Base-by-base conservation (phyloP, 2,888 invertebrate species). In the Spatulosminthurus flaviceps region DNA sequence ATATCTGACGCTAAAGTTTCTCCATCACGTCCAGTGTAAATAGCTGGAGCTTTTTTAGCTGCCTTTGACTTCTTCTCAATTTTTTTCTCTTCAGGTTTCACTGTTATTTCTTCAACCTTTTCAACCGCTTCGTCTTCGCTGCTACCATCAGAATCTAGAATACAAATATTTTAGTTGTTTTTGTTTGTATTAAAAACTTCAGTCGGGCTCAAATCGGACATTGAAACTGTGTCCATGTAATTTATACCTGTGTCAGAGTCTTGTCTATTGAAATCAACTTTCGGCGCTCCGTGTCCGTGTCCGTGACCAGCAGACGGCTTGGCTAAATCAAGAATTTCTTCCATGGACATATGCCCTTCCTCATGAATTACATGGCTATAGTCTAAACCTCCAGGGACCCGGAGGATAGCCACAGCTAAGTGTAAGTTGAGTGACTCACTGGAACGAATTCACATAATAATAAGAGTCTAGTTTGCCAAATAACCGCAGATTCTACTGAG, bases 341-440 rank as follows among this genome's bases (percentile, higher is more conserved):
- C 51, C 51, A 51, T 51, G 5, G 51, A 51, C 51, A 51, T 51
- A 72, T 85, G 84, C 71, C 86, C 87, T 72, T 87, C 86, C 66
- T 87, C 88, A 76, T 87, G 88, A 26, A 89, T 86, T 11, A 88
- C 84, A 61, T 88, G 87, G 1, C 90, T 89, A 84, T 92, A 92
- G 88, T 95, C 94, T 82, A 97, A 91, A 0, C 98, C 98, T 85
- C 94, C 94, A 82, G 93, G 93, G 21, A 96, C 91, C 77, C 97
- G 92, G 41, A 99, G 89, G 77, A 99, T 92, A 9, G 95, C 97
- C 24, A 98, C 92, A 7, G 96, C 95, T 90, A 96, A 91, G 88
- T 97, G 95, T 9, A 24, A 24, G 64, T n/a, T 64, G 24, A 64
- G 64, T 11, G 64, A 11, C 24, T 24, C 26, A 9, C 64, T 64